A percentile compares a stretch with the other conserved stretches of the same genome.
Evolutionary conservation across 2,113 vertebrate genomes (phyloP).

Genomic region (Tetrax tetrax): DNA sequence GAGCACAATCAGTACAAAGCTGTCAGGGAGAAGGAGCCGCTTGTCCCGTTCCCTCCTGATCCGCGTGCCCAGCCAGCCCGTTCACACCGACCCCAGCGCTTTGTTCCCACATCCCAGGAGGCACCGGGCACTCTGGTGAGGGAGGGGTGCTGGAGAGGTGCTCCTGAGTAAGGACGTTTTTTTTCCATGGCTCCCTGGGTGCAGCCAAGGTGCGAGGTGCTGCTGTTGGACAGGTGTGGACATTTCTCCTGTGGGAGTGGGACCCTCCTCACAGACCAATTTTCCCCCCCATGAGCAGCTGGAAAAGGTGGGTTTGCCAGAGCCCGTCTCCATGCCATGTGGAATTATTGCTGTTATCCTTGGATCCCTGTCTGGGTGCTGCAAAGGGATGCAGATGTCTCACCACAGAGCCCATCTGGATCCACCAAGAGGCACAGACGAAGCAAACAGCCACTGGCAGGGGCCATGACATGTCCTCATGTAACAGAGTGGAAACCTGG

Average conservation of each 20-base stretch:
- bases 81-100: fast-evolving
- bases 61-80: fast-evolving
- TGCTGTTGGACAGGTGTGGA: not conserved
- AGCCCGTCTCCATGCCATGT: fast-evolving
- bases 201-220: not conserved
- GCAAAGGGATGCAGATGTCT: not conserved
- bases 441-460: not conserved
- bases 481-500: not conserved
- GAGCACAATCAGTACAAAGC: not conserved
- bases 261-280: not conserved
- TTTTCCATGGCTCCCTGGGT: fast-evolving
- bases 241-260: not conserved
- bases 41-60: not conserved
- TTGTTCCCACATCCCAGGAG: fast-evolving
- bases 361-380: not conserved
- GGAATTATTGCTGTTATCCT: not conserved
- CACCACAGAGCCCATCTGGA: not conserved
- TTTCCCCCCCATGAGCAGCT: not conserved
- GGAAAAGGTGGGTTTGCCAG: not conserved
- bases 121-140: not conserved
- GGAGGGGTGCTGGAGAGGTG: not conserved
- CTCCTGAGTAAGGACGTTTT: fast-evolving
- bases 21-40: not conserved
- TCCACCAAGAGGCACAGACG: not conserved
- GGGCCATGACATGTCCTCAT: no score